Base-by-base conservation (phyloP, 2,797 vertebrate genomes). In the Cichlasoma orientale region DNA sequence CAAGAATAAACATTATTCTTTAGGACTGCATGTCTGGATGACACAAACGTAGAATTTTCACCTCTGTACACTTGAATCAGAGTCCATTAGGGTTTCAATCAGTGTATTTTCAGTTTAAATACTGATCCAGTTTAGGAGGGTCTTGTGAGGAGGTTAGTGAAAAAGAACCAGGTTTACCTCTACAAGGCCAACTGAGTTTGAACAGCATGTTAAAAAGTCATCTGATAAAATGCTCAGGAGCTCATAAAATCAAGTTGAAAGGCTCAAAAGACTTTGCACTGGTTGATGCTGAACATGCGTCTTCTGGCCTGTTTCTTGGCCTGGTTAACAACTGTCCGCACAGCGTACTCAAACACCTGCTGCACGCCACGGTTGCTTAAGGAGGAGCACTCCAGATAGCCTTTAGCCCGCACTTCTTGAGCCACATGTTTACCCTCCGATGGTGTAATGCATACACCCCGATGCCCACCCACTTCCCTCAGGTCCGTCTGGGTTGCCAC, bases 401-500 rank as follows among this genome's bases (percentile, higher is more conserved):
- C 97, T 79, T 98, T 98, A 25, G 98, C 98, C 11, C 92, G 91
- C 57, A 99, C 92, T 0, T 97, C 97, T 53, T 96, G 97, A 31
- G 98, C 98, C 5, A 99, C 91, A 1, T 88, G 94, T 85, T 95
- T 97, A 14, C 98, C 98, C 0, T 98, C 96, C 0, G 94, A 70
- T 0, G 97, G 86, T 2, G 93, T 92, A 88, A 97, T 94, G 85
- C 98, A 99, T 81, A 89, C 89, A 2, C 94, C 93, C 2, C 95
- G 93, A 80, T 97, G 94, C 0, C 95, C 92, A 19, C 96, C 97
- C 14, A 66, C 4, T 53, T 99, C 98, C 1, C 98, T 95, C 92
- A 97, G 96, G 92, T 99, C 98, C 1, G 97, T 99, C 94, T 99
- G 98, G 4, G 97, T 99, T 53, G 97, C 98, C 83, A 99, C 97